These are phyloP conservation scores for Xenotilapia longispinis DNA, from an alignment of 2,113 vertebrate species.

Conservation along the genomic window DNA sequence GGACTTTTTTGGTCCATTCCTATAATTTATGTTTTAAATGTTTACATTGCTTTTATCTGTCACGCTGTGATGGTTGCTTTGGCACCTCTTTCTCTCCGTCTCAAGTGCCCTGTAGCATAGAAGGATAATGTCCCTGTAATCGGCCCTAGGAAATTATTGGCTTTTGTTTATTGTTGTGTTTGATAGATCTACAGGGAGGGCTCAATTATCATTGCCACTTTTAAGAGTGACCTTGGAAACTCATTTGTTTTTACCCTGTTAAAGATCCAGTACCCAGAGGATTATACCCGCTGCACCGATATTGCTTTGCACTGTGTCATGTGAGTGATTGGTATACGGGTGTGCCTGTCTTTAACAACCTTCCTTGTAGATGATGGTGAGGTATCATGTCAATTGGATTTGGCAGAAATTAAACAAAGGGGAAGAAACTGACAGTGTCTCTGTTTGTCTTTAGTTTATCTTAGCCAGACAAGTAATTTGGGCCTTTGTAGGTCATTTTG, in stretches of 20 bases:
- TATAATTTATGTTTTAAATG: not conserved
- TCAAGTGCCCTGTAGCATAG: not conserved
- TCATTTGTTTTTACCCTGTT: constrained; percentile 69
- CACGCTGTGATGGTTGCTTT: not conserved
- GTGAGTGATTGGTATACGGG: constrained; percentile 9
- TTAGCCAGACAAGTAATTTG: constrained; percentile 1
- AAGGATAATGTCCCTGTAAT: constrained; percentile 37
- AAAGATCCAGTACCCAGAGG: constrained; percentile 54
- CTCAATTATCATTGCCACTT: constrained; percentile 61
- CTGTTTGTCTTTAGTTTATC: not conserved
- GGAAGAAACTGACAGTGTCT: not conserved
- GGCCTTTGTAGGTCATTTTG: not conserved
- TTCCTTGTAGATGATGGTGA: not conserved
- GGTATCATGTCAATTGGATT: not conserved
- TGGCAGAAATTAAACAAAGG: constrained; percentile 1
- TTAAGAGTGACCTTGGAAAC: constrained; percentile 72
- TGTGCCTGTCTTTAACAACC: not conserved
- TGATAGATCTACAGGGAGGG: constrained; percentile 62
- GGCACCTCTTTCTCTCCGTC: not conserved
- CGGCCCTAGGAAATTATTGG: constrained; percentile 54
- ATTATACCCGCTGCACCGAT: constrained; percentile 18
- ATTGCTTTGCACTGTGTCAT: not conserved
- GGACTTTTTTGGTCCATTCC: not conserved
- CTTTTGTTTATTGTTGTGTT: constrained; percentile 65
- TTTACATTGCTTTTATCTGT: not conserved